Evolutionary conservation across 2,113 vertebrate species (phyloP).

Genomic region (Cyanistes caeruleus): DNA sequence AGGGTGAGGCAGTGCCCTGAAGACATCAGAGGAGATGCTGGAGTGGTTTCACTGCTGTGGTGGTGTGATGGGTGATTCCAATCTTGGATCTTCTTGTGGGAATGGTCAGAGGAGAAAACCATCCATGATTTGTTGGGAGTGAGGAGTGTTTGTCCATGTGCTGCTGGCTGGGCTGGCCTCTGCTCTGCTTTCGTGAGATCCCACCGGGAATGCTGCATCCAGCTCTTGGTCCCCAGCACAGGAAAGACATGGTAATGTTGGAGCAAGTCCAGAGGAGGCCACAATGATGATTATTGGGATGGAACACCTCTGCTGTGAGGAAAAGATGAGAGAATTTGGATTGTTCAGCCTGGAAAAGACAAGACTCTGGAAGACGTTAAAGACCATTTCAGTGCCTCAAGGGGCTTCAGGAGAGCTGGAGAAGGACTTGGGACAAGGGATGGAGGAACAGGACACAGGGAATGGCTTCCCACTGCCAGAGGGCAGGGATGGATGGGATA

Average conservation of each 20-base stretch:
- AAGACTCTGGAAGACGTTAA: not conserved
- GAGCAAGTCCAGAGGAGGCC: not conserved
- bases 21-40: not conserved
- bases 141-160: not conserved
- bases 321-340: not conserved
- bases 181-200: not conserved
- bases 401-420: not conserved
- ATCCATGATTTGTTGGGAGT: accelerated
- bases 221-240: not conserved
- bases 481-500: accelerated
- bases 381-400: not conserved
- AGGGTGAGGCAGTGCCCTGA: not conserved
- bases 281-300: not conserved
- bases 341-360: not conserved
- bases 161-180: not conserved
- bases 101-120: not conserved
- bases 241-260: not conserved
- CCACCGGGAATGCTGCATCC: not conserved
- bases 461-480: not conserved
- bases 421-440: not conserved
- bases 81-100: not conserved
- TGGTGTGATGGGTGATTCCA: accelerated
- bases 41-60: not conserved
- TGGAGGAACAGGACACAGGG: not conserved
- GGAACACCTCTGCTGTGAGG: not conserved